phyloP scores from a whole-genome alignment of 2,888 invertebrate genomes.

The Agriotes lineatus region DNA sequence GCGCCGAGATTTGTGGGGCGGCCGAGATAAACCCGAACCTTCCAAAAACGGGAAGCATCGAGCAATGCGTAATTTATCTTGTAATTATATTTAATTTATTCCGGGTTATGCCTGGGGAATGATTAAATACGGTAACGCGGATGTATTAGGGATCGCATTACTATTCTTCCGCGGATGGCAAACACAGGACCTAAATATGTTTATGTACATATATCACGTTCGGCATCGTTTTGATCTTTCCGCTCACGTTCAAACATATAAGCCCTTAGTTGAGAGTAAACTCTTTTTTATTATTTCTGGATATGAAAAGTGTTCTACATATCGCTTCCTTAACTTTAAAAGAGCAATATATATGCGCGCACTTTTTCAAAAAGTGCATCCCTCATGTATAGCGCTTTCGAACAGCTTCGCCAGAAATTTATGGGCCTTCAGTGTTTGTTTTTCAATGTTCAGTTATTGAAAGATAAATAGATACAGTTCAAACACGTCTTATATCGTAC shows the following conservation, averaged over 20 bases:
- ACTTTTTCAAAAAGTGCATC: constrained; percentile 14
- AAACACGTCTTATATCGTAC: no score
- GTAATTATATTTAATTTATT: constrained; percentile 33
- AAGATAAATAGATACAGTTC: background rate
- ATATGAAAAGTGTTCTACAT: constrained; percentile 19
- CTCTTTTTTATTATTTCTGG: constrained; percentile 36
- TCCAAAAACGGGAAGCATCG: constrained; percentile 11
- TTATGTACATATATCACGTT: constrained; percentile 41
- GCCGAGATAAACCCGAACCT: constrained; percentile 9
- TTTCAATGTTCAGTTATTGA: no score
- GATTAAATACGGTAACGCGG: constrained; percentile 25
- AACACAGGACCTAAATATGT: constrained; percentile 23
- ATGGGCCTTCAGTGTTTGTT: no score
- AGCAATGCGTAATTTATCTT: constrained; percentile 27
- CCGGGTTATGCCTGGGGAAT: constrained; percentile 26
- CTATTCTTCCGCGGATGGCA: constrained; percentile 16
- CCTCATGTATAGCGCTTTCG: background rate
- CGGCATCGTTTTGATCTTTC: constrained; percentile 38
- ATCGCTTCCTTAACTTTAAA: constrained; percentile 22
- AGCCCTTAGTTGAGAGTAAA: constrained; percentile 39
- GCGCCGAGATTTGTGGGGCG: constrained; percentile 7
- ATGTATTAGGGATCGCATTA: constrained; percentile 11
- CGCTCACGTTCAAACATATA: constrained; percentile 31
- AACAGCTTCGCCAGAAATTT: no score
- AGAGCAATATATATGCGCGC: constrained; percentile 22